Evolutionary conservation across 2,888 invertebrate species (phyloP), one percentile per base, ranked within the genome.

Genomic region (Melinaea marsaeus): DNA sequence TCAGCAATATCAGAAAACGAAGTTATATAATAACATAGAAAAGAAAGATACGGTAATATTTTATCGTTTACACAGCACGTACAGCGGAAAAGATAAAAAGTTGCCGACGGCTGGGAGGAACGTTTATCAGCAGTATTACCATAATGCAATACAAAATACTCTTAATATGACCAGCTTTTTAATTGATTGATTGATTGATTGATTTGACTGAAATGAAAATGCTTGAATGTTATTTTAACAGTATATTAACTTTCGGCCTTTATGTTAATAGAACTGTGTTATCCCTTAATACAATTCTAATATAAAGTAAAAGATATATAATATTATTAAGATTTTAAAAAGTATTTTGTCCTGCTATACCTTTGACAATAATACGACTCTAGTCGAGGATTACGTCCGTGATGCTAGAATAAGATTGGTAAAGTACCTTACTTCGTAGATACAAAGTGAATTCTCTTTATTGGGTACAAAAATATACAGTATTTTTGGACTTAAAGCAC

Each of bases 1-100:
- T 51, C 47, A 13, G 13, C 47, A 35, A 56, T 61, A 57, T 48
- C 37, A 37, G 58, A 58, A 58, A 55, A 48, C 22, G 22, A 57
- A 54, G 13, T 33, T 60, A 34, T 57, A 57, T 37, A 51, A 42
- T 42, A 45, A 55, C 45, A 42, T 48, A n/a, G 51, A n/a, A 34
- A 60, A 54, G 55, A 62, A 48, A 35, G 33, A 37, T 60, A 34
- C 61, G 54, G 61, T 59, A 55, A 63, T 64, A 51, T 61, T 66
- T 61, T 61, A 64, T 55, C 54, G 47, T 51, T 61, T 42, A 61
- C 58, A 66, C 58, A 64, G 61, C 66, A 63, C 63, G 60, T 63
- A 55, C 35, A 54, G 48, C 56, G 66, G 58, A 9, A n/a, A 46
- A 51, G 63, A 62, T 66, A 66, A 66, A 60, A 63, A 63, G 61